Evolutionary conservation across 2,113 vertebrate species (phyloP).

Genomic region (Ammodytes dubius): DNA sequence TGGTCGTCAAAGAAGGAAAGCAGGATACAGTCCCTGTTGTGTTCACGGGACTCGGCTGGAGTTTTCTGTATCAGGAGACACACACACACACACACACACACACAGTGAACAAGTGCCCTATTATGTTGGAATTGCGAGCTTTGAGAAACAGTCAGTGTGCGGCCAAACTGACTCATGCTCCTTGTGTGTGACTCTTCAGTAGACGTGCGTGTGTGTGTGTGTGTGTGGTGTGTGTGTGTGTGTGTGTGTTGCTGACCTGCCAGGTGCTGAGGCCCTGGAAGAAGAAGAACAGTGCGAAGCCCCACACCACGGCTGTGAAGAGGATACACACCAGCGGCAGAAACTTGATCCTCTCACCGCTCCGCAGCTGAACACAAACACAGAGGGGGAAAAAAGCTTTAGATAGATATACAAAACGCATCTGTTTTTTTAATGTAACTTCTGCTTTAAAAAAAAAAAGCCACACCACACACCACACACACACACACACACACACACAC

Average conservation of each 20-base stretch:
- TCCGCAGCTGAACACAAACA: conserved; percentile 76
- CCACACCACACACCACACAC: background rate
- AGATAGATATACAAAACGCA: background rate
- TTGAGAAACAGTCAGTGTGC: background rate
- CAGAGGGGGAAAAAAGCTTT: background rate
- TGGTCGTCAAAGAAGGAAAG: conserved; percentile 97
- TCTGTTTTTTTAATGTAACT: background rate
- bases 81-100: conserved; percentile 1
- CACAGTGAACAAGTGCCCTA: background rate
- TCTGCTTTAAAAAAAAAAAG: background rate
- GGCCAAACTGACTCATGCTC: background rate
- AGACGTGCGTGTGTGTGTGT: background rate
- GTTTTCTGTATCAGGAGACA: conserved; percentile 89
- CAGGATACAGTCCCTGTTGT: conserved; percentile 96
- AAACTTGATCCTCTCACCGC: conserved; percentile 92
- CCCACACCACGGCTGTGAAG: conserved; percentile 96
- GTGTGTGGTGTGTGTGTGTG: background rate
- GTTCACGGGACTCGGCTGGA: conserved; percentile 94
- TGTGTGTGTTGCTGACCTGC: conserved; percentile 88
- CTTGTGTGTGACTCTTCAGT: background rate
- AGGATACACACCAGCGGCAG: conserved; percentile 92
- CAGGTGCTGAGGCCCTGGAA: conserved; percentile 99
- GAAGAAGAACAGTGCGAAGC: conserved; percentile 97
- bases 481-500: conserved; percentile 68
- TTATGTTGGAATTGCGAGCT: background rate